Percentiles rank a stretch among this genome's conserved stretches.
phyloP scores from a whole-genome alignment of 2,797 vertebrate species.

The Scarus forsteni region DNA sequence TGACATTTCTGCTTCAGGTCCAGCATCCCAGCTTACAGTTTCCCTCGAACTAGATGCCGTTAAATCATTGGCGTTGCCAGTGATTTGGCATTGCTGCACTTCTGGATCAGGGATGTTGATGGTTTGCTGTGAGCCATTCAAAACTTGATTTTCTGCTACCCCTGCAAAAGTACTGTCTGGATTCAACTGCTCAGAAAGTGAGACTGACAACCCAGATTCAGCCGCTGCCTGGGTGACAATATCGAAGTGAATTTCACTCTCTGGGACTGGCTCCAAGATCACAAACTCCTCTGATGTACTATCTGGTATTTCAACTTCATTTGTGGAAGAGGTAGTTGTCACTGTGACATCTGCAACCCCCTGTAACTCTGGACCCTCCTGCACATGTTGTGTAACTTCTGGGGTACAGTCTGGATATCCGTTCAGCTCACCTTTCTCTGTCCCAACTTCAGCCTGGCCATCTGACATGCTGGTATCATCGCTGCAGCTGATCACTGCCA shows the following conservation, averaged over 20 bases:
- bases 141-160: constrained; percentile 23
- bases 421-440: constrained; percentile 28
- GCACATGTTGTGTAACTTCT: constrained; percentile 47
- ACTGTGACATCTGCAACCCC: constrained; percentile 19
- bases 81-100: constrained; percentile 20
- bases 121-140: constrained; percentile 42
- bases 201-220: constrained; percentile 67
- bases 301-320: constrained; percentile 43
- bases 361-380: constrained; percentile 25
- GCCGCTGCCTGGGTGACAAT: constrained; percentile 76
- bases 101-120: constrained; percentile 13
- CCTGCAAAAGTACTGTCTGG: constrained; percentile 6
- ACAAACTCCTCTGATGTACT: constrained; percentile 65
- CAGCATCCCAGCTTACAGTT: constrained; percentile 5
- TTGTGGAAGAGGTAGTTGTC: constrained; percentile 16
- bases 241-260: constrained; percentile 63
- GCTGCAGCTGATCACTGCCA: constrained; percentile 54
- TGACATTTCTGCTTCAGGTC: background rate
- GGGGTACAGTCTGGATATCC: constrained; percentile 32
- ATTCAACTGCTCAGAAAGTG: constrained; percentile 39
- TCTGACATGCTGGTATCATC: constrained; percentile 51
- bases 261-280: constrained; percentile 67
- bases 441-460: constrained; percentile 31
- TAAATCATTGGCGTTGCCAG: constrained; percentile 51
- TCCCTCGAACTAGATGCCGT: constrained; percentile 41